Conservation (phyloP, 1,140 invertebrate genomes). For the Aphaenogaster ashmeadi region DNA sequence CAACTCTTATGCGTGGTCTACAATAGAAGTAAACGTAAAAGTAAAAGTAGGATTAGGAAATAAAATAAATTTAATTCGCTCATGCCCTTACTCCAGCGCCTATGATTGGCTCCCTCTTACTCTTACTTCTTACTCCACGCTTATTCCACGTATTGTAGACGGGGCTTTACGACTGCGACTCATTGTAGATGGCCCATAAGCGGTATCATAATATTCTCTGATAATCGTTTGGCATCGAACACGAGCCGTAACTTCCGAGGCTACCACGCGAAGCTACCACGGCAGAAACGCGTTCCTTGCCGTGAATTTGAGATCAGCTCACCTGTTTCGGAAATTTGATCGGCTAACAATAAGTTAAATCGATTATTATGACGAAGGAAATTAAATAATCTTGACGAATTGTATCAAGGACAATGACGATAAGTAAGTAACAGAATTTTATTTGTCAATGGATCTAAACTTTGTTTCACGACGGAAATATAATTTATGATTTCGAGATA, state of each 20-base stretch:
- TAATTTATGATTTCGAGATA: conserved; percentile 15
- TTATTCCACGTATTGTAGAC: too few relatives aligned
- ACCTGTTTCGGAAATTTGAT: conserved; percentile 20
- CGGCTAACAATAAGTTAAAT: not conserved
- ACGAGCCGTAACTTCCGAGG: not conserved
- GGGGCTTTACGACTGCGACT: too few relatives aligned
- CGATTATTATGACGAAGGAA: not conserved
- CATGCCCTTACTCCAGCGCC: too few relatives aligned
- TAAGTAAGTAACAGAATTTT: conserved; percentile 1
- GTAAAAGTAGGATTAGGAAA: too few relatives aligned
- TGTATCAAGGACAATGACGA: not conserved
- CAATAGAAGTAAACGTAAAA: too few relatives aligned
- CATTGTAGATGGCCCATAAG: too few relatives aligned
- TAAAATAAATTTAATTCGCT: too few relatives aligned
- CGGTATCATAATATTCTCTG: not conserved
- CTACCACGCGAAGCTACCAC: not conserved
- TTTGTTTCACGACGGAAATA: not conserved
- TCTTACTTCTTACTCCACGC: too few relatives aligned
- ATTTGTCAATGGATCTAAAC: not conserved
- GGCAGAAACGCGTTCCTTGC: not conserved
- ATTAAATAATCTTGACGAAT: conserved; percentile 26
- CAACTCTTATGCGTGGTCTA: too few relatives aligned
- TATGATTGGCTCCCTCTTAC: too few relatives aligned
- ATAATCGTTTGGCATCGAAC: not conserved
- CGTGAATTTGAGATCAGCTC: not conserved